Evolutionary conservation across 2,113 vertebrate species (phyloP).

Genomic region (Bambusicola thoracicus): DNA sequence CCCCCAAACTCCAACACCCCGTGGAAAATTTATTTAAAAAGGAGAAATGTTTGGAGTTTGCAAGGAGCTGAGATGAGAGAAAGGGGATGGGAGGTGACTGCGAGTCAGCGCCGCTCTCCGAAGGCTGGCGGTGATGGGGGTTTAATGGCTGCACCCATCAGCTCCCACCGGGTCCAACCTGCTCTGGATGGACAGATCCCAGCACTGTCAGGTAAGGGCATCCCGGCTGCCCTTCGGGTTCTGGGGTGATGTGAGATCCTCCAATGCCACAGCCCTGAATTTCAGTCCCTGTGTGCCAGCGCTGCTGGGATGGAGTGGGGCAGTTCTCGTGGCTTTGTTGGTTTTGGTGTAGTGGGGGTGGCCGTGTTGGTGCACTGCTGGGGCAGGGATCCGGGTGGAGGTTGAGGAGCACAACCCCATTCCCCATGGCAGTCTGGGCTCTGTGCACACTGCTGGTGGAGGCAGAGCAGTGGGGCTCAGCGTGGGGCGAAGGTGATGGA

Average conservation of each 20-base stretch:
- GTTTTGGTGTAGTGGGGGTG: neutral
- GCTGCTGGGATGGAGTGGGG: neutral
- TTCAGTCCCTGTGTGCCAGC: neutral
- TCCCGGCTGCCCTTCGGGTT: neutral
- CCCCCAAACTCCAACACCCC: too few relatives aligned
- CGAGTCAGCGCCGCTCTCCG: neutral
- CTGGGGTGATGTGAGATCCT: neutral
- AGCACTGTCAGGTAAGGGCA: neutral
- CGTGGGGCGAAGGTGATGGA: rapidly evolving
- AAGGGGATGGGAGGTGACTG: neutral
- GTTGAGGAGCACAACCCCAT: neutral
- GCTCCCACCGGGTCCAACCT: neutral
- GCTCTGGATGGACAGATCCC: neutral
- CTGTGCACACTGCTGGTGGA: rapidly evolving
- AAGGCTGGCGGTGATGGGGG: neutral
- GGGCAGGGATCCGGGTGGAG: neutral
- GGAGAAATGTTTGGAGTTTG: constrained; percentile 3
- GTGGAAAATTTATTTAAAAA: neutral
- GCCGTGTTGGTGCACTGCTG: rapidly evolving
- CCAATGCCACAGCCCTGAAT: neutral
- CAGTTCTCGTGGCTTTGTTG: neutral
- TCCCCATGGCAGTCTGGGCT: neutral
- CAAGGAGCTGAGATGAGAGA: neutral
- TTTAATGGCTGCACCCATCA: neutral
- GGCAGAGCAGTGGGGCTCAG: neutral